Conservation (phyloP, 2,797 vertebrate genomes). For the Podarcis siculus region DNA sequence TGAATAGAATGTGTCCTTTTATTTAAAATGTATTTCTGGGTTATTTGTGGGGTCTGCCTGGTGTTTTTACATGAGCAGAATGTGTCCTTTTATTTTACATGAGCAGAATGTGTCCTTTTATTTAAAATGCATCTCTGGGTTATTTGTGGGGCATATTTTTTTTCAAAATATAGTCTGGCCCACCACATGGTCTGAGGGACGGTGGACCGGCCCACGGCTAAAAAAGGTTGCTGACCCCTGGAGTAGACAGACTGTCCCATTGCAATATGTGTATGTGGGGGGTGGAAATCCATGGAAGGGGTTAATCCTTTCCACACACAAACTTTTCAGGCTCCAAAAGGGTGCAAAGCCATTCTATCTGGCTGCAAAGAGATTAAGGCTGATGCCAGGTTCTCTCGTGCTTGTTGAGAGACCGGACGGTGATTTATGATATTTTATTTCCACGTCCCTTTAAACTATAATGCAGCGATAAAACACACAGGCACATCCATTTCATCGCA, state of each 20-base stretch:
- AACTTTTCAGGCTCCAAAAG: background rate
- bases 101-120: no score
- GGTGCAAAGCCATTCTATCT: background rate
- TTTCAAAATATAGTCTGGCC: no score
- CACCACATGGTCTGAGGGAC: no score
- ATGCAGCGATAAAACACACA: background rate
- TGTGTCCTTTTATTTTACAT: no score
- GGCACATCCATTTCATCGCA: background rate
- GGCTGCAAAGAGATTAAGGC: background rate
- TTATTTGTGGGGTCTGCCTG: no score
- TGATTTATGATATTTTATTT: slow-evolving; percentile 19
- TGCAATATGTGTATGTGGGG: slow-evolving; percentile 57
- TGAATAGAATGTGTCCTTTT: no score
- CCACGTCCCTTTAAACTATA: slow-evolving; percentile 14
- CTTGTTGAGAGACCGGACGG: background rate
- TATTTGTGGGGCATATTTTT: no score
- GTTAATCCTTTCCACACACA: background rate
- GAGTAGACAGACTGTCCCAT: slow-evolving; percentile 65
- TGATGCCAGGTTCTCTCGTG: background rate
- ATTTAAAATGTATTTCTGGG: no score
- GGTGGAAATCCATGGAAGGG: no score
- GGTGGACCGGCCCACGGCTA: no score
- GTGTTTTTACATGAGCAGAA: no score
- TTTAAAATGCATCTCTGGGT: no score
- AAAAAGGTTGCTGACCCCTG: background rate